phyloP scores from a whole-genome alignment of 2,888 invertebrate species.

The Nephrotoma guestfalica region DNA sequence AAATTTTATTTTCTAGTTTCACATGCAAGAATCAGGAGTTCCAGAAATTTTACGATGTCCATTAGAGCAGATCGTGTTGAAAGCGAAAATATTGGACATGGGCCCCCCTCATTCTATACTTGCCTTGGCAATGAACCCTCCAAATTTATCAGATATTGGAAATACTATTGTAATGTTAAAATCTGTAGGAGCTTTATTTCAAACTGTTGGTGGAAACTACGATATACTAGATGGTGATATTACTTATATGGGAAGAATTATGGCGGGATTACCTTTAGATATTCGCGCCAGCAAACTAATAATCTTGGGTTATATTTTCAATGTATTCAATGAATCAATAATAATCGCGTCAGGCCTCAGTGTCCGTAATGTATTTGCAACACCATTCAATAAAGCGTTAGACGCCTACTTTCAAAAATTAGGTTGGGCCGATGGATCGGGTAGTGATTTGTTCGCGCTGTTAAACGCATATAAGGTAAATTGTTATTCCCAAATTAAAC shows the following conservation, averaged over 20 bases:
- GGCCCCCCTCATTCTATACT: slow-evolving; percentile 65
- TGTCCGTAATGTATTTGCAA: slow-evolving; percentile 63
- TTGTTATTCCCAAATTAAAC: background rate
- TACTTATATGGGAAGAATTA: slow-evolving; percentile 70
- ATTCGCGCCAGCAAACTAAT: slow-evolving; percentile 71
- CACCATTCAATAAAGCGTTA: slow-evolving; percentile 52
- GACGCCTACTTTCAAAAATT: slow-evolving; percentile 61
- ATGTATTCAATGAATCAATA: slow-evolving; percentile 67
- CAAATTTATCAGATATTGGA: slow-evolving; percentile 65
- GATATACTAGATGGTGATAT: slow-evolving; percentile 63
- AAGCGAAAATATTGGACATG: slow-evolving; percentile 68
- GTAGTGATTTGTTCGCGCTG: slow-evolving; percentile 69
- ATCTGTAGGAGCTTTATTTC: slow-evolving; percentile 67
- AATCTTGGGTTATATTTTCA: slow-evolving; percentile 72
- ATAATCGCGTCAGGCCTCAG: slow-evolving; percentile 62
- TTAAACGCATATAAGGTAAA: slow-evolving; percentile 62
- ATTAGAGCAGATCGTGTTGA: slow-evolving; percentile 62
- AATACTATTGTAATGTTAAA: slow-evolving; percentile 72
- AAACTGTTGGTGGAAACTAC: slow-evolving; percentile 38
- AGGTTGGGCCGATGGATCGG: slow-evolving; percentile 66
- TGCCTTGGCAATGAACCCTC: slow-evolving; percentile 75
- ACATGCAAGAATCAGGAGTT: slow-evolving; percentile 38
- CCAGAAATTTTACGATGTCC: slow-evolving; percentile 75
- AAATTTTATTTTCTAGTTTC: slow-evolving; percentile 25
- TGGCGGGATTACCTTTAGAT: slow-evolving; percentile 72